Conservation (phyloP, 2,888 invertebrate genomes). For the Heliconius ismenius region DNA sequence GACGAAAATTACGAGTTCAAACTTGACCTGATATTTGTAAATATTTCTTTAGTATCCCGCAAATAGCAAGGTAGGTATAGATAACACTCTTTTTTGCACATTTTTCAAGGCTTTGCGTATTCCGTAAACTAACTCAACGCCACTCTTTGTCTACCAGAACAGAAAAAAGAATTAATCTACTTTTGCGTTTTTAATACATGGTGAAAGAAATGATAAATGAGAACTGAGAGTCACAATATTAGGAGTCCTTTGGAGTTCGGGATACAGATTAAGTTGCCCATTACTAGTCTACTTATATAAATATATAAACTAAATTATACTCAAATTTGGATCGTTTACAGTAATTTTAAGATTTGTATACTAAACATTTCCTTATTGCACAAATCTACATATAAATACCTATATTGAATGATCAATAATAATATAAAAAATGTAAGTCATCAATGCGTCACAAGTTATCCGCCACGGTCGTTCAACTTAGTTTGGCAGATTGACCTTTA, state of each 20-base stretch:
- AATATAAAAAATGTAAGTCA: conserved; percentile 48
- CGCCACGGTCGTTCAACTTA: conserved; percentile 62
- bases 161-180: too few relatives aligned
- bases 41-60: not conserved
- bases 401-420: conserved; percentile 33
- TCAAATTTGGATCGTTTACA: not conserved
- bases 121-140: not conserved
- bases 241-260: not conserved
- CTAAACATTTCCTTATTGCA: conserved; percentile 29
- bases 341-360: not conserved
- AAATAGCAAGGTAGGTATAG: not conserved
- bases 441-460: conserved; percentile 58
- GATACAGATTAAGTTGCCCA: too few relatives aligned
- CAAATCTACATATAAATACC: conserved; percentile 32
- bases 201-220: too few relatives aligned
- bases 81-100: not conserved
- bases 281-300: too few relatives aligned
- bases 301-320: not conserved
- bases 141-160: too few relatives aligned
- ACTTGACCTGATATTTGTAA: not conserved
- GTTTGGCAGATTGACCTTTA: conserved; percentile 76
- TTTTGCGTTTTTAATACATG: too few relatives aligned
- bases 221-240: too few relatives aligned
- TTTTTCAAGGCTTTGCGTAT: not conserved
- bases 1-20: too few relatives aligned